Conservation (phyloP, 2,888 invertebrate genomes). For the Oligia latruncula region DNA sequence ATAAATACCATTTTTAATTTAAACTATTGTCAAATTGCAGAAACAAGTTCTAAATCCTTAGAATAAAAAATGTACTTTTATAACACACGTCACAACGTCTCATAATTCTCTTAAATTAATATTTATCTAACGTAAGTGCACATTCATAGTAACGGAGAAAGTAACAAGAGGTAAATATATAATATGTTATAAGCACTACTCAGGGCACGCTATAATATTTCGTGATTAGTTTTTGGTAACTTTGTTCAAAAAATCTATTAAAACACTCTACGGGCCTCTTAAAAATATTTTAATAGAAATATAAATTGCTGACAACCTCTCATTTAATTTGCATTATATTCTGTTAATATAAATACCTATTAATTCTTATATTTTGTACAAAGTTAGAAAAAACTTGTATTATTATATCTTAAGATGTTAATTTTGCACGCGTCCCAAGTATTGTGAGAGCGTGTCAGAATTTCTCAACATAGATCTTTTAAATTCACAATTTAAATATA, state of each 20-base stretch:
- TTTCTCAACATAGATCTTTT: constrained; percentile 10
- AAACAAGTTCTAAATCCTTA: constrained; percentile 70
- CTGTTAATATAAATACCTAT: constrained; percentile 2
- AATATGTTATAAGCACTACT: constrained; percentile 34
- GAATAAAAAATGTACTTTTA: constrained; percentile 67
- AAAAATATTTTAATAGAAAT: constrained; percentile 44
- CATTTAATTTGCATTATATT: constrained; percentile 14
- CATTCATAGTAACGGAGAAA: constrained; percentile 62
- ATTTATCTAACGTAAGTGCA: constrained; percentile 66
- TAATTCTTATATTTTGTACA: constrained; percentile 52
- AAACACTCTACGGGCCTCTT: constrained; percentile 18
- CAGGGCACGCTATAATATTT: constrained; percentile 33
- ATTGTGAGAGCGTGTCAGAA: constrained; percentile 4
- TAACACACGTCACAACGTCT: constrained; percentile 69
- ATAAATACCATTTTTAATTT: constrained; percentile 67
- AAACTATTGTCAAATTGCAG: constrained; percentile 76
- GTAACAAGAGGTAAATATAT: constrained; percentile 54
- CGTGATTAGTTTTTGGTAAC: constrained; percentile 51
- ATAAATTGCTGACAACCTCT: constrained; percentile 22
- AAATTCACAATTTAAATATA: constrained; percentile 22
- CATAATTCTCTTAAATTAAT: constrained; percentile 68
- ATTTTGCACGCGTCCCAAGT: constrained; percentile 35
- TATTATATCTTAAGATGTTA: constrained; percentile 25
- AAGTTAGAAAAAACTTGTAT: constrained; percentile 59
- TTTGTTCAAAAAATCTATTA: constrained; percentile 58